These are phyloP conservation scores for Eptesicus fuscus DNA, from an alignment of 2,113 vertebrate species.

Conservation along the genomic window DNA sequence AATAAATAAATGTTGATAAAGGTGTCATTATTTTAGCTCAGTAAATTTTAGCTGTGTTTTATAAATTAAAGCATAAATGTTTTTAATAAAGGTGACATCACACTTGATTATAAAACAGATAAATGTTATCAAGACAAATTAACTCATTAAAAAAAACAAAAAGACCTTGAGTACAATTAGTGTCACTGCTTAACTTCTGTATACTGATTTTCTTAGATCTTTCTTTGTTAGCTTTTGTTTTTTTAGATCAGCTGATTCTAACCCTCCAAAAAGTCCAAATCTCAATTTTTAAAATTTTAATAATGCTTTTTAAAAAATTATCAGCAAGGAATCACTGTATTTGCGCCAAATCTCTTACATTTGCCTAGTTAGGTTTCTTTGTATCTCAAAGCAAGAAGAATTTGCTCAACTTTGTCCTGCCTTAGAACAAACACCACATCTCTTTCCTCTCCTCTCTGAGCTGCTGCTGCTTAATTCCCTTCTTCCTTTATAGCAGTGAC, in stretches of 20 bases:
- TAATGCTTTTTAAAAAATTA: not conserved
- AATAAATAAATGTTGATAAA: not conserved
- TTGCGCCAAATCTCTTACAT: not conserved
- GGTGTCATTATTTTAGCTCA: not conserved
- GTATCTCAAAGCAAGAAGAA: not conserved
- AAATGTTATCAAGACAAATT: not conserved
- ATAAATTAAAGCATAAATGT: conserved; percentile 1
- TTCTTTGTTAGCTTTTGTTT: not conserved
- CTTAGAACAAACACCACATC: not conserved
- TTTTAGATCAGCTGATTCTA: not conserved
- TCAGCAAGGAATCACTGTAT: not conserved
- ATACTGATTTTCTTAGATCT: not conserved
- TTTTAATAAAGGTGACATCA: not conserved
- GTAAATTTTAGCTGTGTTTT: not conserved
- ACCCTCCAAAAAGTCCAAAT: not conserved
- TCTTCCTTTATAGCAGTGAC: not conserved
- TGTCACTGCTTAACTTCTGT: not conserved
- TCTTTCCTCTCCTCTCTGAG: not conserved
- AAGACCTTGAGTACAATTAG: not conserved
- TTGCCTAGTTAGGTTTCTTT: not conserved
- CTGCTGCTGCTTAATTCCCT: not conserved
- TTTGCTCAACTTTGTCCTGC: not conserved
- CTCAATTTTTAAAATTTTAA: not conserved
- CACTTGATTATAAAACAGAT: not conserved
- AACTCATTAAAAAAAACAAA: not conserved